phyloP scores from a whole-genome alignment of 2,797 vertebrate genomes.

The Falco peregrinus region DNA sequence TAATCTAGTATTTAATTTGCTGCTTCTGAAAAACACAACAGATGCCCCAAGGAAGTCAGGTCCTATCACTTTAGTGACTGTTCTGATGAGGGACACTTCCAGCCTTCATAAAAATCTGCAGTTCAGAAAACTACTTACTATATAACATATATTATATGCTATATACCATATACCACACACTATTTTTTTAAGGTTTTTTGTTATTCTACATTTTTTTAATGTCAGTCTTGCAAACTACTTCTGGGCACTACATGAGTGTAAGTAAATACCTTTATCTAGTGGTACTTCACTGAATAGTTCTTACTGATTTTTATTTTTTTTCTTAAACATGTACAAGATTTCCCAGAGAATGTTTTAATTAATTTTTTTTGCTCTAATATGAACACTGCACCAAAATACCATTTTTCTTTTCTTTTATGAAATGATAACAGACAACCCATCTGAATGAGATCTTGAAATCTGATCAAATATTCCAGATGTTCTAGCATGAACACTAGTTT shows the following conservation, averaged over 20 bases:
- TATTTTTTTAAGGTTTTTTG: not conserved
- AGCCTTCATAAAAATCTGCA: not conserved
- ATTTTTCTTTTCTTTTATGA: slow-evolving; percentile 38
- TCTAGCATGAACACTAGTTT: slow-evolving; percentile 55
- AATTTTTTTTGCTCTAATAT: not conserved
- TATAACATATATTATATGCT: not conserved
- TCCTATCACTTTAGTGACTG: not conserved
- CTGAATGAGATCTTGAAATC: slow-evolving; percentile 68
- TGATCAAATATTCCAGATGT: slow-evolving; percentile 77
- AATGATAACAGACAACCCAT: not conserved
- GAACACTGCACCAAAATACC: not conserved
- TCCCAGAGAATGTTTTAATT: not conserved
- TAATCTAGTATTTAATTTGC: not conserved
- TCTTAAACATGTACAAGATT: not conserved
- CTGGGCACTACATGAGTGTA: not conserved
- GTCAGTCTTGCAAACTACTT: not conserved
- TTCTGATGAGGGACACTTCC: not conserved
- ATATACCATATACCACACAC: not conserved
- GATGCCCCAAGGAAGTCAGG: not conserved
- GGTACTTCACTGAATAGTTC: not conserved
- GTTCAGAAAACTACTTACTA: not conserved
- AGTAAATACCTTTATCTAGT: not conserved
- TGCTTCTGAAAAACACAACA: not conserved
- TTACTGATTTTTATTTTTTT: not conserved
- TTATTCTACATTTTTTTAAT: not conserved